Conservation (phyloP, 2,113 vertebrate genomes). For the Cynocephalus volans region DNA sequence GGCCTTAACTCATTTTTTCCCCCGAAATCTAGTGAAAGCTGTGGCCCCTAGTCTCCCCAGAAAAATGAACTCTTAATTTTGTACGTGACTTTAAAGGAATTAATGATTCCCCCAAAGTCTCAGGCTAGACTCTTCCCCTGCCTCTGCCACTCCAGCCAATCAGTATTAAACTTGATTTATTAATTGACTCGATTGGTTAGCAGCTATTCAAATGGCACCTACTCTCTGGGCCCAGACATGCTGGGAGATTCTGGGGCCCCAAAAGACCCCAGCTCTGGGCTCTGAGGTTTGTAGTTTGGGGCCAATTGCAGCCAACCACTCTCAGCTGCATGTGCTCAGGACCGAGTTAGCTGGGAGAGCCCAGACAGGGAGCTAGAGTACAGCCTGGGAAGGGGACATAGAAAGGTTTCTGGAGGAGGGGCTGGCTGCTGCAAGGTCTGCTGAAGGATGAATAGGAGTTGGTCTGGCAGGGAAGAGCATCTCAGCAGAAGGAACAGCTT, state of each 20-base stretch:
- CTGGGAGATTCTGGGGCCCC: neutral
- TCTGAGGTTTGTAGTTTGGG: neutral
- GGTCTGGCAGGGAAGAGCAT: neutral
- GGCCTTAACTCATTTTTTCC: neutral
- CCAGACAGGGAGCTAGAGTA: neutral
- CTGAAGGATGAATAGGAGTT: neutral
- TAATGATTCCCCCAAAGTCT: neutral
- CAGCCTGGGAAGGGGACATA: neutral
- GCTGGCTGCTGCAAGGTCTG: neutral
- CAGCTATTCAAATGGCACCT: neutral
- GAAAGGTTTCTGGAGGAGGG: neutral
- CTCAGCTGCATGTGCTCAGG: neutral
- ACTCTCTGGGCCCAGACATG: neutral
- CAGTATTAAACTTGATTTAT: neutral
- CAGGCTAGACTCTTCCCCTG: neutral
- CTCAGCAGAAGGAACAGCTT: neutral
- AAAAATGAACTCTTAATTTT: neutral
- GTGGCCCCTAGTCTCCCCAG: neutral
- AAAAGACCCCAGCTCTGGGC: neutral
- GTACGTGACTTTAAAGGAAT: neutral
- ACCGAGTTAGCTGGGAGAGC: neutral
- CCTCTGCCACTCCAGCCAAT: neutral
- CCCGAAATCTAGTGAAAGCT: neutral
- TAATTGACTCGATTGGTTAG: neutral
- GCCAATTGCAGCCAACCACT: neutral